phyloP scores from a whole-genome alignment of 1,140 invertebrate species.

The Drosophila melanogaster region DNA sequence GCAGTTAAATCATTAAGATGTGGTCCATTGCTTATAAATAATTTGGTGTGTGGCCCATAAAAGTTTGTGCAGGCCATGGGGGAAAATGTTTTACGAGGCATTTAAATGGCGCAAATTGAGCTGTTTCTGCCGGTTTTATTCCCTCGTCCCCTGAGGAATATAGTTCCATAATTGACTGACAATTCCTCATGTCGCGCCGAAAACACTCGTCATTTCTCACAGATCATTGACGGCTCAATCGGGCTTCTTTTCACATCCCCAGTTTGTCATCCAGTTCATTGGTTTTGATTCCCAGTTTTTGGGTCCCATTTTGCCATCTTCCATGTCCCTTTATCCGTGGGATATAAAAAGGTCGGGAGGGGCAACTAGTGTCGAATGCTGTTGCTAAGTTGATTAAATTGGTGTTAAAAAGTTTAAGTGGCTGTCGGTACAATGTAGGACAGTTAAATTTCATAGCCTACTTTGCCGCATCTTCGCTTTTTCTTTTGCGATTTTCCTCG shows the following conservation, averaged over 20 bases:
- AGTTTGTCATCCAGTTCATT: conserved; percentile 37
- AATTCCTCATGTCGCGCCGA: conserved; percentile 30
- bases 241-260: conserved; percentile 20
- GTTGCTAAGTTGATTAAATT: conserved; percentile 75
- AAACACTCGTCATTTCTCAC: conserved; percentile 24
- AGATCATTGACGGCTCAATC: conserved; percentile 56
- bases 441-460: conserved; percentile 78
- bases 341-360: not conserved
- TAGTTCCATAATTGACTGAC: conserved; percentile 46
- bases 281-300: conserved; percentile 17
- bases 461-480: conserved; percentile 39
- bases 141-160: not conserved
- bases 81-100: conserved; percentile 51
- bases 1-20: conserved; percentile 69
- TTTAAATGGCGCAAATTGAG: conserved; percentile 43
- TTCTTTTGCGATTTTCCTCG: conserved; percentile 4
- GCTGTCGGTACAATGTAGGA: conserved; percentile 74
- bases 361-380: conserved; percentile 43
- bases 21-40: conserved; percentile 42
- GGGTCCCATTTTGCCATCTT: conserved; percentile 13
- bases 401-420: conserved; percentile 80
- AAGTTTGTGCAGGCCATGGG: conserved; percentile 14
- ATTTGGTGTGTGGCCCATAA: conserved; percentile 40
- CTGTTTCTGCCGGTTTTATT: not conserved
- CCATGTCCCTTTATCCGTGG: not conserved